Base-by-base conservation (phyloP, 1,140 invertebrate genomes). In the Caenorhabditis brenneri region DNA sequence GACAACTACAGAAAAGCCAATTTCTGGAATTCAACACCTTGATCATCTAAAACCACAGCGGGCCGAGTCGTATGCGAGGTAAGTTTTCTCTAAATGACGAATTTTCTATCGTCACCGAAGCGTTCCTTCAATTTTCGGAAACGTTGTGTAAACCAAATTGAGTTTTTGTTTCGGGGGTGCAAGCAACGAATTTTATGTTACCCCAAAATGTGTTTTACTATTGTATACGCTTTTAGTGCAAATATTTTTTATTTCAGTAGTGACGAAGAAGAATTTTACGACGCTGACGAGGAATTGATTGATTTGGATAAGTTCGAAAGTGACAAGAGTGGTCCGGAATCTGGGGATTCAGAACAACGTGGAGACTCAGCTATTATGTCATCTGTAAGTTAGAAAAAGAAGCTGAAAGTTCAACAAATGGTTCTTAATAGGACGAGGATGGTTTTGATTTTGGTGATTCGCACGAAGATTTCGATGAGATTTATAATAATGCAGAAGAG, bases 401-500 rank as follows among this genome's bases (percentile, higher is more conserved):
- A 29, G 82, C 79, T 82, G 3, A 15, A 42, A 42, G 12, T 12
- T 60, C 29, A 12, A 6, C 16, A 15, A 27, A 27, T 7, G 22
- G 5, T 58, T 1, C 2, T 74, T 46, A 74, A 16, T 27, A 83
- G 82, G 82, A 83, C n/a, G 78, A 79, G 24, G 65, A 74, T 46
- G 48, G 39, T 9, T 83, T 49, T 29, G 82, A 83, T 79, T 83
- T 83, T 19, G 82, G 82, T 19, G 82, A 83, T 36, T 78, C 82
- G 24, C 24, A 83, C 42, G 82, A 83, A 53, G 49, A 83, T 46
- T 83, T 83, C 24, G 82, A 83, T 29, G 82, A 83, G 31, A 83
- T 83, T 48, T 83, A 83, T 36, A 51, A 85, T 42, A 83, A 86
- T 19, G 85, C 81, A 16, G 85, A 86, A 22, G 85, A 86, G 42